Evolutionary conservation across 2,888 invertebrate species (phyloP), one percentile per base, ranked within the genome.

Genomic region (Halocaridina rubra): DNA sequence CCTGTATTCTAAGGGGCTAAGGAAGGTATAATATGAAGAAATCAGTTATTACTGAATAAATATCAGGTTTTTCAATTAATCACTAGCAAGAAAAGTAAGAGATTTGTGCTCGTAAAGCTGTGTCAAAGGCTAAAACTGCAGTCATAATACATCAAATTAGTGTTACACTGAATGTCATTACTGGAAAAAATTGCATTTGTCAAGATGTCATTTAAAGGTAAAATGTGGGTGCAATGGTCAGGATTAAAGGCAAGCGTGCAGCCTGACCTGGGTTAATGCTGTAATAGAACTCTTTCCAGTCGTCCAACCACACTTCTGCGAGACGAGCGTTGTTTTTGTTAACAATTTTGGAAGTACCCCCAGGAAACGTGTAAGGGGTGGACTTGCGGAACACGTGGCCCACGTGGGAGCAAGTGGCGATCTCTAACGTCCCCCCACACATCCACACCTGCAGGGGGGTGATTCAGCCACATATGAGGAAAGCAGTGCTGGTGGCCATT

Each of bases 271-370:
- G 97, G 93, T 97, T 97, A 93, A 98, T 97, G 93, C 96, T 96
- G 95, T 97, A 98, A 95, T 97, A 98, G 95, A 98, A 98, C 92
- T 96, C 96, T 94, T 97, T 97, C 96, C 98, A 98, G 91, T 98
- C 97, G 93, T 99, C 99, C 93, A 99, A 95, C 99, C 99, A 99
- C 90, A 99, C 99, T 92, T 98, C 97, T 89, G 98, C 98, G 90
- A 98, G 95, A 90, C 99, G 94, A 91, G 98, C 97, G 93, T 98
- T 98, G 94, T 99, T 99, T 93, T 98, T 97, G 93, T 98, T 98
- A 92, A 99, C 98, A 91, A 98, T 97, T 91, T 95, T 95, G 92
- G 96, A 96, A 90, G 97, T 97, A 91, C 98, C 99, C 90, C 98
- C 99, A 82, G 99, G 99, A 94, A 99, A 98, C 90, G 97, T 96